phyloP scores from a whole-genome alignment of 2,888 invertebrate species.

The Epinotia bilunana region DNA sequence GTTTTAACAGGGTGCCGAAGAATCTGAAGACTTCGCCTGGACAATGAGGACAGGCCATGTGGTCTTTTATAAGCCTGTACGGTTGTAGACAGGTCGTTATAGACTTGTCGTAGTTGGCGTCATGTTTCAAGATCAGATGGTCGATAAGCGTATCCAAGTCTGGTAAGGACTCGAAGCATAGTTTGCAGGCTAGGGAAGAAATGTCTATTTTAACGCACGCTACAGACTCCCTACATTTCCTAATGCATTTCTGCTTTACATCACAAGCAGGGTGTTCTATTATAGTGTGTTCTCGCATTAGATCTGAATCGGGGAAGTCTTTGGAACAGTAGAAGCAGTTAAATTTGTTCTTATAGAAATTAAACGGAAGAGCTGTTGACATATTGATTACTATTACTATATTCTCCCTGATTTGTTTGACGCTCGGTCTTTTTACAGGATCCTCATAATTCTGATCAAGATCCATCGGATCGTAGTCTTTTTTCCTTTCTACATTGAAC shows the following conservation, averaged over 20 bases:
- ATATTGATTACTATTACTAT: constrained; percentile 76
- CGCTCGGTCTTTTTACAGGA: constrained; percentile 66
- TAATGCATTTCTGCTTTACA: constrained; percentile 73
- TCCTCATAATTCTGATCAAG: constrained; percentile 68
- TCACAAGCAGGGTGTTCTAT: constrained; percentile 74
- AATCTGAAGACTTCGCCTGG: constrained; percentile 72
- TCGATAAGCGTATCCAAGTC: constrained; percentile 71
- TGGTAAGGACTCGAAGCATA: constrained; percentile 71
- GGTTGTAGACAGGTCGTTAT: constrained; percentile 77
- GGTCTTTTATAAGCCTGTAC: constrained; percentile 71
- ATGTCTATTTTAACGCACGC: constrained; percentile 79
- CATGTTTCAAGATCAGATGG: constrained; percentile 72
- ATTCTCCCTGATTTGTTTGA: constrained; percentile 75
- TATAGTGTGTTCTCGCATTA: constrained; percentile 73
- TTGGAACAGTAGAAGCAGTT: constrained; percentile 80
- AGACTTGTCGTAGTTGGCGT: constrained; percentile 73
- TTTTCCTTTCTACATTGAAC: constrained; percentile 66
- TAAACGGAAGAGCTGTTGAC: constrained; percentile 80
- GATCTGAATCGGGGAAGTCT: constrained; percentile 75
- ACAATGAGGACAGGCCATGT: constrained; percentile 75
- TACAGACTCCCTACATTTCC: constrained; percentile 75
- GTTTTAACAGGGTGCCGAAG: constrained; percentile 76
- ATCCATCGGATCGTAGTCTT: constrained; percentile 67
- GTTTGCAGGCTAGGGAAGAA: constrained; percentile 71
- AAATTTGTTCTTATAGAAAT: constrained; percentile 78